Evolutionary conservation across 2,797 vertebrate species (phyloP), one percentile per base, ranked within the genome.

Genomic region (Chiroxiphia lanceolata): DNA sequence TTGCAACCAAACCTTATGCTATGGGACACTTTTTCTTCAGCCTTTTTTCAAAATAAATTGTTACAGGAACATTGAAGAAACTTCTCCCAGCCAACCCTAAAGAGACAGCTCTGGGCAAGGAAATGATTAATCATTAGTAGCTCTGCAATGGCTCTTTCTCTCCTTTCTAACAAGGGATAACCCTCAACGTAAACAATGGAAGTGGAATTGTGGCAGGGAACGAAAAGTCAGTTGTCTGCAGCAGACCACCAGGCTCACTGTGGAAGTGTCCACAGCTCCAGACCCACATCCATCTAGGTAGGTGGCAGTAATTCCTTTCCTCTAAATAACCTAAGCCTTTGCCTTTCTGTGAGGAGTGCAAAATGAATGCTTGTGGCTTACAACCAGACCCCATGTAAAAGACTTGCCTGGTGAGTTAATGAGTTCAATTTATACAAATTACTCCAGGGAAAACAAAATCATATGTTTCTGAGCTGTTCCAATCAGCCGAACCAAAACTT

Each of bases 171-270:
- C 8, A 34, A 19, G 10, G 4, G 5, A 26, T 14, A 59, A 22
- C 9, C 26, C 44, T 38, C 50, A 68, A 17, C 13, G 3, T 6
- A 11, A 11, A 13, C 27, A 13, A 12, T 9, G 11, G 14, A 25
- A 67, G 29, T 34, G 23, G 20, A 57, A 61, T 9, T 3, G 11
- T 33, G 54, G 9, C 15, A 45, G 14, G 15, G 25, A 68, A 71
- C 15, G 13, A 17, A 57, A 90, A 76, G 38, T 29, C 47, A 17
- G 7, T 60, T 36, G 25, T 5, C 54, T 44, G 10, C 2, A 1
- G 4, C 0, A 2, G 8, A 36, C 16, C 33, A 69, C 8, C 27
- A 61, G 36, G 26, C 8, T 75, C 6, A 3, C 53, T 29, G 44
- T 33, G 67, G n/a, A 72, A 65, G 7, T 15, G 29, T 31, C 54